Percentiles rank a stretch among this genome's conserved stretches.
These are phyloP conservation scores for Epinephelus fuscoguttatus DNA, from an alignment of 2,113 vertebrate genomes.

Conservation along the genomic window DNA sequence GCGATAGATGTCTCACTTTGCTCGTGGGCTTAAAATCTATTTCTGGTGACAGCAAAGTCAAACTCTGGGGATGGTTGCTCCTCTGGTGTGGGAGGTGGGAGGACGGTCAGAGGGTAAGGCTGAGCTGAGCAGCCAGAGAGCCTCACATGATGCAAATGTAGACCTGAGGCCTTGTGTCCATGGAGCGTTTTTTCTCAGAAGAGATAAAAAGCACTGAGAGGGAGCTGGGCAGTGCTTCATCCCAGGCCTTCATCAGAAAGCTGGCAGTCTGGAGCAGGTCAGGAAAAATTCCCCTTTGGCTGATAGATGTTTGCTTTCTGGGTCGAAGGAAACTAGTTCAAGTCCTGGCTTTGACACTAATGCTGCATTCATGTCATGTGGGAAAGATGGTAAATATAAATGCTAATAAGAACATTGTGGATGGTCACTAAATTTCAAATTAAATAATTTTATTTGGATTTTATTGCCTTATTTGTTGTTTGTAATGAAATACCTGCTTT, in stretches of 20 bases:
- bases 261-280: slow-evolving; percentile 30
- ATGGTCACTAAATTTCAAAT: background rate
- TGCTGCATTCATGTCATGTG: background rate
- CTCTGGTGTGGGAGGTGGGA: slow-evolving; percentile 29
- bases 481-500: background rate
- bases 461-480: background rate
- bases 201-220: too few species aligned
- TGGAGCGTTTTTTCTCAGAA: too few species aligned
- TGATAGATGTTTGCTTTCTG: slow-evolving; percentile 10
- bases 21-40: slow-evolving; percentile 17
- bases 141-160: slow-evolving; percentile 23
- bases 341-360: slow-evolving; percentile 11
- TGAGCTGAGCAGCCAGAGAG: background rate
- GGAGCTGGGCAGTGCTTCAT: too few species aligned
- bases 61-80: slow-evolving; percentile 17
- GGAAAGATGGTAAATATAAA: background rate
- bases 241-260: background rate
- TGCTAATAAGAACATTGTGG: too few species aligned
- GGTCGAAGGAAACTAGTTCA: background rate
- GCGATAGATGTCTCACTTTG: slow-evolving; percentile 10
- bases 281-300: slow-evolving; percentile 3
- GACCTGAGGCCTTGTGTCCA: slow-evolving; percentile 38
- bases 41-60: slow-evolving; percentile 3
- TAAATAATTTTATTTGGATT: background rate
- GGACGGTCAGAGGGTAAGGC: background rate